phyloP scores from a whole-genome alignment of 2,797 vertebrate species.

The Parauchenoglanis punctatus region DNA sequence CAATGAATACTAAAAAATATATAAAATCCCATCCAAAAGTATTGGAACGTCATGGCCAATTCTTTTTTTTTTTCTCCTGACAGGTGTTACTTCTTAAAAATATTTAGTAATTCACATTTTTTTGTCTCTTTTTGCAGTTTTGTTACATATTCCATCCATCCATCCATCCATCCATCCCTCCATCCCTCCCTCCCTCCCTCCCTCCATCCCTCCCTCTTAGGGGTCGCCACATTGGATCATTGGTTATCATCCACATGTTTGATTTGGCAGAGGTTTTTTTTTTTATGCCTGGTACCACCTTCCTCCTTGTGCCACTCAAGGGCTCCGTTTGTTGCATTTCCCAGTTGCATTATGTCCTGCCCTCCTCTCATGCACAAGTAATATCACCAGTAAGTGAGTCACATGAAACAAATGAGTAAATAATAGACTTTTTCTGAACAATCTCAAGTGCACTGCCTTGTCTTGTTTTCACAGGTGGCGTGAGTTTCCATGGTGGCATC shows the following conservation, averaged over 20 bases:
- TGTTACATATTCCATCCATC: background rate
- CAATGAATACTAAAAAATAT: background rate
- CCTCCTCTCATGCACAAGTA: background rate
- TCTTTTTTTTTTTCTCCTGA: background rate
- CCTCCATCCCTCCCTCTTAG: too few relatives aligned
- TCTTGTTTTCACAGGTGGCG: background rate
- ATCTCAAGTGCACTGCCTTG: constrained; percentile 1
- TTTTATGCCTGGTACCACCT: too few relatives aligned
- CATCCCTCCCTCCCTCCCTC: too few relatives aligned
- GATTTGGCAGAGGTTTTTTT: too few relatives aligned
- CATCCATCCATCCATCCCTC: too few relatives aligned
- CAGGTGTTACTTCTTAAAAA: background rate
- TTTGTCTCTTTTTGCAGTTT: background rate
- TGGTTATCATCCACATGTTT: too few relatives aligned
- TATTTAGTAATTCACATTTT: background rate
- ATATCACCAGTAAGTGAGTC: background rate
- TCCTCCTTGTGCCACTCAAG: too few relatives aligned
- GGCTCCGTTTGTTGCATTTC: background rate
- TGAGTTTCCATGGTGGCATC: constrained; percentile 19
- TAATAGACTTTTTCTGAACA: constrained; percentile 16
- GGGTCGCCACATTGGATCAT: too few relatives aligned
- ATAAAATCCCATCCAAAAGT: background rate
- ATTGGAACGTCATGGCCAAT: background rate
- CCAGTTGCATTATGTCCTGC: background rate
- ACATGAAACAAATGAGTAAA: constrained; percentile 10